phyloP scores from a whole-genome alignment of 1,140 invertebrate genomes.

The Melitaea cinxia region DNA sequence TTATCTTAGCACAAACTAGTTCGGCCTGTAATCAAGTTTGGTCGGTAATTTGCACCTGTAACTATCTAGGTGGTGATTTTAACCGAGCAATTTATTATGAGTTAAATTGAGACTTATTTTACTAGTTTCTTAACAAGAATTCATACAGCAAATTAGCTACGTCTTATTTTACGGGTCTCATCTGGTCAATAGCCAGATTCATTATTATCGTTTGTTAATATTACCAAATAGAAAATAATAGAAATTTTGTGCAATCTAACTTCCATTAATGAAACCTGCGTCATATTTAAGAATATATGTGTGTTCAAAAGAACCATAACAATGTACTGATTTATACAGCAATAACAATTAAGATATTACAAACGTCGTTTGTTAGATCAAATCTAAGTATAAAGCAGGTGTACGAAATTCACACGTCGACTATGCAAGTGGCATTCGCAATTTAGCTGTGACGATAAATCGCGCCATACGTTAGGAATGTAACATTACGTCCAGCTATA shows the following conservation, averaged over 20 bases:
- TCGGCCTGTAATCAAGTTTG: too few species aligned
- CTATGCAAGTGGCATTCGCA: conserved; percentile 36
- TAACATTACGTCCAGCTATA: conserved; percentile 26
- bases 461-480: conserved; percentile 34
- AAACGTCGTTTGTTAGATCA: conserved; percentile 14
- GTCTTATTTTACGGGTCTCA: too few species aligned
- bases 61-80: too few species aligned
- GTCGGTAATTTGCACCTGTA: too few species aligned
- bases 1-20: too few species aligned
- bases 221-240: not conserved
- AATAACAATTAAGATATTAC: conserved; percentile 31
- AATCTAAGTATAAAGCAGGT: conserved; percentile 32
- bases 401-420: conserved; percentile 27
- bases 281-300: conserved; percentile 9
- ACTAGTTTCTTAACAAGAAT: too few species aligned
- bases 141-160: too few species aligned
- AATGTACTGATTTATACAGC: conserved; percentile 7
- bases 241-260: not conserved
- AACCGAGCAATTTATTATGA: too few species aligned
- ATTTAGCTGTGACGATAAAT: conserved; percentile 41
- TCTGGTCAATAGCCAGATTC: too few species aligned
- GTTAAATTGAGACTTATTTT: too few species aligned
- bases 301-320: conserved; percentile 1
- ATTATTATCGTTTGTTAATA: too few species aligned
- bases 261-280: not conserved